These are phyloP conservation scores for Apteryx owenii DNA, from an alignment of 2,113 vertebrate species.

Conservation along the genomic window DNA sequence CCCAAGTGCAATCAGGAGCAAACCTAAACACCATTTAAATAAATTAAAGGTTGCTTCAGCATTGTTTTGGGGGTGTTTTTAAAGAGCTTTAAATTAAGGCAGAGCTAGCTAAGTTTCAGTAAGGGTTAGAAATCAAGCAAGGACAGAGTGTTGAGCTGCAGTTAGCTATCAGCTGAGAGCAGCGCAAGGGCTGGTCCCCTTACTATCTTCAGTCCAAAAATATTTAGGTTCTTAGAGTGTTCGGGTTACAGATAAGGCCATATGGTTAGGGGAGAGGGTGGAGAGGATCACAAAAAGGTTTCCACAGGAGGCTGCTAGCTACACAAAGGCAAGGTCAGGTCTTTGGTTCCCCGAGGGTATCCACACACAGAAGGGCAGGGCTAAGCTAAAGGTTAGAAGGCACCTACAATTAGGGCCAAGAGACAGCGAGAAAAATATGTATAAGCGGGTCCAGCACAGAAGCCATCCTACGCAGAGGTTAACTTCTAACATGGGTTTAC, in stretches of 20 bases:
- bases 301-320: neutral
- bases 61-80: neutral
- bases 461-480: neutral
- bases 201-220: neutral
- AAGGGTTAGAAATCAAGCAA: neutral
- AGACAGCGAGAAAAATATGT: neutral
- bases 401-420: neutral
- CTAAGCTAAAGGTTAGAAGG: neutral
- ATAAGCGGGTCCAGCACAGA: fast-evolving
- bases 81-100: neutral
- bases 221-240: neutral
- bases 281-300: neutral
- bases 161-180: too few species aligned
- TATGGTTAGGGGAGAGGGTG: neutral
- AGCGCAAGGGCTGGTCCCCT: neutral
- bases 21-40: neutral
- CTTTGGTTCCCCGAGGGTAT: neutral
- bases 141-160: neutral
- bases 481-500: neutral
- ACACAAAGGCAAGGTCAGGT: neutral
- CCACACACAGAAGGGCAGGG: neutral
- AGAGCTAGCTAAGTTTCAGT: neutral
- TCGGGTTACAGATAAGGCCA: neutral
- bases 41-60: neutral
- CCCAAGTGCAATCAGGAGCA: neutral